A percentile compares a stretch with the other conserved stretches of the same genome.
Evolutionary conservation across 2,113 vertebrate genomes (phyloP).

Genomic region (Pteruthius melanotis): DNA sequence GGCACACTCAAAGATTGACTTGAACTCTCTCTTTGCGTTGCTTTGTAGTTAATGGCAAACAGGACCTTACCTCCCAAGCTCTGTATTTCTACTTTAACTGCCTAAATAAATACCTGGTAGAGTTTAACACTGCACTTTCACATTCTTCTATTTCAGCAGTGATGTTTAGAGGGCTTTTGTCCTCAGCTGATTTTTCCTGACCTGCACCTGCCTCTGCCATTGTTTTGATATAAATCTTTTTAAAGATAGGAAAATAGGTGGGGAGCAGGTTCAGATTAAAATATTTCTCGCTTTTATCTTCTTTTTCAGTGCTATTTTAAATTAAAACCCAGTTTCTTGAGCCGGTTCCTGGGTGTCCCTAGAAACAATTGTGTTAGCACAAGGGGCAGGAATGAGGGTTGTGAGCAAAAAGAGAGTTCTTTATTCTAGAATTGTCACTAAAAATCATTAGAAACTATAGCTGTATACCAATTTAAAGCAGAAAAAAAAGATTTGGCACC

Average conservation of each 20-base stretch:
- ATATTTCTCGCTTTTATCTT: not conserved
- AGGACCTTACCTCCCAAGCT: not conserved
- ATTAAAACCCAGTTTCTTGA: not conserved
- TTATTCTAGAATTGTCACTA: not conserved
- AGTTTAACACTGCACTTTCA: not conserved
- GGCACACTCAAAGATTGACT: not conserved
- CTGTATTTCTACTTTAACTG: not conserved
- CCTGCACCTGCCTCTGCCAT: not conserved
- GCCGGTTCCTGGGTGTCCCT: not conserved
- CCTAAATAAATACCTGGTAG: not conserved
- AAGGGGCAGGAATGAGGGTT: not conserved
- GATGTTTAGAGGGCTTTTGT: not conserved
- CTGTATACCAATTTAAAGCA: not conserved
- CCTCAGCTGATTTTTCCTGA: not conserved
- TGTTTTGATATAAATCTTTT: not conserved
- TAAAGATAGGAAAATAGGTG: not conserved
- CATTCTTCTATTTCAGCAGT: not conserved
- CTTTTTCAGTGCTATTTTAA: not conserved
- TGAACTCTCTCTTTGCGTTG: not conserved
- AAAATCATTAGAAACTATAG: not conserved
- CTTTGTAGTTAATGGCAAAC: not conserved
- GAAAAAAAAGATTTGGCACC: not conserved
- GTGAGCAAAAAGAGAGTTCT: not conserved
- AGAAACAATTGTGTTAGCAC: fast-evolving
- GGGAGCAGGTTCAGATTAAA: not conserved